Base-by-base conservation (phyloP, 1,140 invertebrate species). In the Leptinotarsa undecemlineata region DNA sequence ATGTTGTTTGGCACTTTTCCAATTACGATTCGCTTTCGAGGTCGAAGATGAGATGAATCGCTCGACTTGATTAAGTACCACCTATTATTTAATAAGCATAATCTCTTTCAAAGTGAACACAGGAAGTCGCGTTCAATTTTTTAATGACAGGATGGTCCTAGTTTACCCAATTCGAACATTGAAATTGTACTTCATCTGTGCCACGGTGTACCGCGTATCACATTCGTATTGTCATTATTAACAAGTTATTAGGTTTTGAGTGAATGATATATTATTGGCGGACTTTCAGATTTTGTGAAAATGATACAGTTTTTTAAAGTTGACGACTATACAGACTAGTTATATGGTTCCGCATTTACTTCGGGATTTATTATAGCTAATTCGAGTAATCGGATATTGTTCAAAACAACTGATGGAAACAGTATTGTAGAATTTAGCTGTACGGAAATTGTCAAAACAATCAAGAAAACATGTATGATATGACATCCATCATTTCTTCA, bases 51-150 rank as follows among this genome's bases (percentile, higher is more conserved):
- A 57, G 51, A 57, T 57, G n/a, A 57, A 17, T 57, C 51, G 51
- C 17, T 57, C 51, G 63, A 64, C 20, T 21, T 64, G 63, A 64
- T 64, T 64, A 64, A 64, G 26, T 33, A 4, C 63, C 14, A 21
- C 63, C 63, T 20, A 64, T 64, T 64, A 64, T 64, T 64, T 21
- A 64, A 64, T 64, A 64, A 33, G 26, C 20, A 13, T 33, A 64
- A 64, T 64, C 63, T 57, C n/a, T 57, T 57, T 57, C 51, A 17
- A 57, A 15, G 51, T 19, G 51, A 57, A 17, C 17, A 19, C 51
- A 57, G 51, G 51, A 57, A 57, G 51, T 57, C 51, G 51, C n/a
- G 15, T 57, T 57, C 17, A 57, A 57, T 57, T 57, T 57, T 57
- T 57, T 57, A 57, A 57, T 57, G 51, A 57, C 51, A 57, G 51